phyloP scores from a whole-genome alignment of 2,797 vertebrate species.

The Rhabdophis nuchalis region DNA sequence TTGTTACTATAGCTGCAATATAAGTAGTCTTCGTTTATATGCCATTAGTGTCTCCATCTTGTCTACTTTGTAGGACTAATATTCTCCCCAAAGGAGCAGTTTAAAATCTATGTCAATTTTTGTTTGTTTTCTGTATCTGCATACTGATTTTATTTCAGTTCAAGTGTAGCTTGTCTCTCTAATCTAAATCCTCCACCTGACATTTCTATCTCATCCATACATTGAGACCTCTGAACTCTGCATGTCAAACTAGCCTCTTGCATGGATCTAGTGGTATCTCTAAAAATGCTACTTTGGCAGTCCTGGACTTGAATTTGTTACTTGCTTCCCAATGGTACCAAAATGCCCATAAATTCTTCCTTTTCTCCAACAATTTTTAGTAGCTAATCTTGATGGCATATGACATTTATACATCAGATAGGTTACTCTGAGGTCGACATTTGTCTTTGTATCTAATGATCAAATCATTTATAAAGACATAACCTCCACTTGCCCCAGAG shows the following conservation, averaged over 20 bases:
- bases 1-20: not conserved
- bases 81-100: not conserved
- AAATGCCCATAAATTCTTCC: not conserved
- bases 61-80: not conserved
- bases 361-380: not conserved
- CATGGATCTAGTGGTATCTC: not conserved
- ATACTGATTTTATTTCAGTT: not conserved
- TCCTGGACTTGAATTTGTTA: not conserved
- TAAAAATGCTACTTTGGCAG: not conserved
- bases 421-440: not conserved
- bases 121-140: not conserved
- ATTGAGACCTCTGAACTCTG: not conserved
- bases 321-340: not conserved
- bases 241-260: not conserved
- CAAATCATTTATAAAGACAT: not conserved
- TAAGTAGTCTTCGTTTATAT: not conserved
- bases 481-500: not conserved
- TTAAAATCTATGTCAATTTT: not conserved
- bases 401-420: not conserved
- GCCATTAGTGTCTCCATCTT: not conserved
- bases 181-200: not conserved
- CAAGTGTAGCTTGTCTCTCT: not conserved
- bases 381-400: not conserved
- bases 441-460: not conserved
- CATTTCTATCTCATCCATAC: not conserved